Conservation (phyloP, 1,140 invertebrate genomes). For the Orchesella cincta region DNA sequence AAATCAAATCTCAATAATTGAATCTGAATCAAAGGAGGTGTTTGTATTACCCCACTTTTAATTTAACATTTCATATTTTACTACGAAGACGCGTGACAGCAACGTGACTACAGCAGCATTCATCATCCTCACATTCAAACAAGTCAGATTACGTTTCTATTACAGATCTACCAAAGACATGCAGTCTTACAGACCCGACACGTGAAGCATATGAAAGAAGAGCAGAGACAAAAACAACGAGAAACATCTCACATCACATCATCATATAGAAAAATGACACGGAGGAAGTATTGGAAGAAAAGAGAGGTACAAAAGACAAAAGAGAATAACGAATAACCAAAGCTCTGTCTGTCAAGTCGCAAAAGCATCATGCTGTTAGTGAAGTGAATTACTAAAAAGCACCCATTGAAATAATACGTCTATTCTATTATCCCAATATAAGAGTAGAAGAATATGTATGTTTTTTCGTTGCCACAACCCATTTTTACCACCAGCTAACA, state of each 20-base stretch:
- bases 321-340: background rate
- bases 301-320: background rate
- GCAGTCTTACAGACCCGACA: too few relatives aligned
- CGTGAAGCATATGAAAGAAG: too few relatives aligned
- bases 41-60: too few relatives aligned
- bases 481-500: background rate
- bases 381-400: conserved; percentile 7
- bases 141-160: too few relatives aligned
- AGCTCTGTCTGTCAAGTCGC: conserved; percentile 16
- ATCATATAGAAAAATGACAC: background rate
- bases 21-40: too few relatives aligned
- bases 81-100: too few relatives aligned
- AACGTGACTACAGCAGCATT: too few relatives aligned
- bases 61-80: too few relatives aligned
- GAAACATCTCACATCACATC: background rate
- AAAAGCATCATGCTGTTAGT: background rate
- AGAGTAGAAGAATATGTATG: background rate
- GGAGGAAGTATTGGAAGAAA: background rate
- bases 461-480: background rate
- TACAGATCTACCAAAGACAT: too few relatives aligned
- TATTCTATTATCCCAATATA: background rate
- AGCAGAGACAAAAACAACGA: too few relatives aligned
- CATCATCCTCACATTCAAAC: too few relatives aligned
- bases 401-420: background rate
- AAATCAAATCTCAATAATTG: too few relatives aligned